These are phyloP conservation scores for Eueides isabella DNA, from an alignment of 1,140 invertebrate genomes.

Conservation along the genomic window DNA sequence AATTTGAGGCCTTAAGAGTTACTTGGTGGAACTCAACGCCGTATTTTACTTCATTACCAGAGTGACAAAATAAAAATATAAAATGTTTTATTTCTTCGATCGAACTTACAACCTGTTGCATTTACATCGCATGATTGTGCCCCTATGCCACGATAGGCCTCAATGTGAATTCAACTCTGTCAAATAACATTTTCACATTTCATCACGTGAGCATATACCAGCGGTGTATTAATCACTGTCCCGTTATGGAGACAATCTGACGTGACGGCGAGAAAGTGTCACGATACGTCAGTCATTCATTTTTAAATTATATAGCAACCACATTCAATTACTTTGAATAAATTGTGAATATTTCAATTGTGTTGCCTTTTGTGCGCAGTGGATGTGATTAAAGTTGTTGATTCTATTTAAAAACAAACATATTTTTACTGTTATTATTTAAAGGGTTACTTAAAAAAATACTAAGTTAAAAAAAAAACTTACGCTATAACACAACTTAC, in stretches of 20 bases:
- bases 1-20: too few species aligned
- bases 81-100: too few species aligned
- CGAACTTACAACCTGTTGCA: too few species aligned
- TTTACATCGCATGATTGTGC: too few species aligned
- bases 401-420: too few species aligned
- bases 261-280: slow-evolving; percentile 14
- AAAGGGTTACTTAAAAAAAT: too few species aligned
- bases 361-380: neutral
- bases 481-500: too few species aligned
- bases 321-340: neutral
- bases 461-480: too few species aligned
- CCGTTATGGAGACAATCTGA: slow-evolving; percentile 15
- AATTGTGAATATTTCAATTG: neutral
- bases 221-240: slow-evolving; percentile 30
- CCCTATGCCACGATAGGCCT: too few species aligned
- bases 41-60: too few species aligned
- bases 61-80: too few species aligned
- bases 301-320: neutral
- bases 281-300: slow-evolving; percentile 14
- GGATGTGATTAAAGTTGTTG: neutral
- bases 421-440: neutral
- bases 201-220: slow-evolving; percentile 25
- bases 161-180: neutral
- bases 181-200: slow-evolving; percentile 4
- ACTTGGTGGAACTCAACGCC: too few species aligned